phyloP scores from a whole-genome alignment of 2,888 invertebrate genomes.

The Eristalis pertinax region DNA sequence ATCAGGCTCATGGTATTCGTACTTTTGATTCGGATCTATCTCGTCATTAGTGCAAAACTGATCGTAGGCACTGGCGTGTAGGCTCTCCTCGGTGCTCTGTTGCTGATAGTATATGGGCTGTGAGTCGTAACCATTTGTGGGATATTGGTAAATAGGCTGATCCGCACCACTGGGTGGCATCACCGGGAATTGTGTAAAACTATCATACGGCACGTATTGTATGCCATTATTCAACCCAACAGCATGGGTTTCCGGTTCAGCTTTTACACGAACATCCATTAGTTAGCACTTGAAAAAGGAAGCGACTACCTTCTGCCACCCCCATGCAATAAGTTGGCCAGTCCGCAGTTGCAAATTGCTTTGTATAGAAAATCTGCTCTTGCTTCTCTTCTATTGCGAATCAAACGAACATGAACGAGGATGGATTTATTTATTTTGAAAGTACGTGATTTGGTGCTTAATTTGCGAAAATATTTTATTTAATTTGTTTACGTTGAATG shows the following conservation, averaged over 20 bases:
- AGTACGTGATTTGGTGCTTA: neutral
- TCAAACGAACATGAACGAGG: neutral
- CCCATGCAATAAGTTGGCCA: slow-evolving; percentile 65
- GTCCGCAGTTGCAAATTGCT: slow-evolving; percentile 20
- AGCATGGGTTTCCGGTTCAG: slow-evolving; percentile 65
- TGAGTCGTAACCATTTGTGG: slow-evolving; percentile 46
- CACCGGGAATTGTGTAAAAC: slow-evolving; percentile 41
- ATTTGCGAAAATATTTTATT: slow-evolving; percentile 46
- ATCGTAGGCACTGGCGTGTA: slow-evolving; percentile 51
- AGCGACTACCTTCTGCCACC: slow-evolving; percentile 64
- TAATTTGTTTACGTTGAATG: slow-evolving; percentile 69
- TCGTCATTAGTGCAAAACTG: slow-evolving; percentile 52
- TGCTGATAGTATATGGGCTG: slow-evolving; percentile 52
- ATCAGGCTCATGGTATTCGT: slow-evolving; percentile 78
- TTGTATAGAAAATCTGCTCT: neutral
- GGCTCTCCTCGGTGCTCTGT: slow-evolving; percentile 42
- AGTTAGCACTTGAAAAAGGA: slow-evolving; percentile 64
- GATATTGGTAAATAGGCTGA: slow-evolving; percentile 50
- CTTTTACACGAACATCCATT: slow-evolving; percentile 71
- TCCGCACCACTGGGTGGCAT: slow-evolving; percentile 50
- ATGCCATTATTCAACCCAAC: slow-evolving; percentile 67
- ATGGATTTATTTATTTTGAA: slow-evolving; percentile 7
- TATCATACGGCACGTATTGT: slow-evolving; percentile 61
- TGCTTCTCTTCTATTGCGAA: neutral
- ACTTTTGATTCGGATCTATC: slow-evolving; percentile 72